Evolutionary conservation across 2,113 vertebrate genomes (phyloP), one percentile per base, ranked within the genome.

Genomic region (Scortum barcoo): DNA sequence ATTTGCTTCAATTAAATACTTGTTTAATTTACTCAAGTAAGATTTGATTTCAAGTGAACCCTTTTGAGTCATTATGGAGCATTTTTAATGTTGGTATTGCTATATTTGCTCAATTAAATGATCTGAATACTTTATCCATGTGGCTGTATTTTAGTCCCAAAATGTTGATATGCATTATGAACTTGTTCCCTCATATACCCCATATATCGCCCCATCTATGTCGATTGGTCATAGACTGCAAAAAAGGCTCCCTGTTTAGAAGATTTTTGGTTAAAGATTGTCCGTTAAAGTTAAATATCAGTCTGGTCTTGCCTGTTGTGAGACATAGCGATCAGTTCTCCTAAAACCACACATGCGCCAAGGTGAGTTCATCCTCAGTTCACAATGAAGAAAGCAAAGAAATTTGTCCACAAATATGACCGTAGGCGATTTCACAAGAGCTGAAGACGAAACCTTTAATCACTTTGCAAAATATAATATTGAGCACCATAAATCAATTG

Each of bases 401-500:
- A 86, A 76, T 82, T 81, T 79, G 78, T 81, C 76, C 48, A 3
- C 85, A 85, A 85, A 57, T 70, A 72, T 72, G 73, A 85, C 86
- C 74, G 72, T 20, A 74, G 77, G 83, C 87, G 11, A 72, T 90
- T 89, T 87, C 70, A 68, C 86, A 87, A 90, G 78, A 84, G 76
- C 58, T 26, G 56, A 74, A 86, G 76, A 84, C 63, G 72, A 88
- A 92, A 90, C 65, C 81, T 89, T 83, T 80, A 91, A 93, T 88
- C 79, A 63, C 75, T 86, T 76, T 85, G 50, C 70, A 84, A 72
- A 91, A 89, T 81, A 81, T 84, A 30, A 81, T 66, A 92, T 87
- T 89, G 82, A 81, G 85, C 66, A 72, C 71, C 67, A 69, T 93
- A 94, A 92, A 95, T 92, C 88, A 88, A 78, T 78, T 71, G 70